These are phyloP conservation scores for Lepidocyrtoides sp. DNA, from an alignment of 2,888 invertebrate species.

Conservation along the genomic window DNA sequence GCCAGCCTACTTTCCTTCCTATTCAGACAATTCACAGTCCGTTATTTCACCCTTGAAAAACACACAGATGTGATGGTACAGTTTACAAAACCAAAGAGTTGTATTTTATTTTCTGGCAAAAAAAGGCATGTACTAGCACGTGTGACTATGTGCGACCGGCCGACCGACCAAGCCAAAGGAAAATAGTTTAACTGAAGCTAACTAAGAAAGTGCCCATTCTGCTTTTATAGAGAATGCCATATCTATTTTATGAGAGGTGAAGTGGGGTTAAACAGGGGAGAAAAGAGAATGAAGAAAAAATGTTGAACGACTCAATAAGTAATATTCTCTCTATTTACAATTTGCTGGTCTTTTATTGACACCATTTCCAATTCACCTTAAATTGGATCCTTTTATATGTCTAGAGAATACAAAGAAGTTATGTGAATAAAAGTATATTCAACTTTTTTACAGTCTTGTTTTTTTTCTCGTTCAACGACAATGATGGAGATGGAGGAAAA, in stretches of 20 bases:
- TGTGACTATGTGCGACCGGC: background rate
- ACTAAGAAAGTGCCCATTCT: conserved; percentile 10
- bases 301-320: conserved; percentile 38
- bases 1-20: conserved; percentile 26
- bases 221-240: background rate
- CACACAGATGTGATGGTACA: background rate
- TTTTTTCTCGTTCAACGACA: background rate
- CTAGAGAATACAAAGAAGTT: background rate
- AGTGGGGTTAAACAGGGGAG: conserved; percentile 18
- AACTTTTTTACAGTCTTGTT: background rate
- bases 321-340: conserved; percentile 50
- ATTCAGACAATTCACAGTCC: background rate
- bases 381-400: conserved; percentile 28
- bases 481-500: background rate
- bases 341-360: conserved; percentile 51
- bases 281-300: background rate
- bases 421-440: background rate
- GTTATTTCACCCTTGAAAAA: background rate
- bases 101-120: background rate
- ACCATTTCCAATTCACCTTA: conserved; percentile 40
- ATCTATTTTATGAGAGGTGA: background rate
- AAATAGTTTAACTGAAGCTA: background rate
- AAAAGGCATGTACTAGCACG: background rate
- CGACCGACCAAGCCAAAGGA: background rate
- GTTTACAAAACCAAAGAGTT: background rate